phyloP scores from a whole-genome alignment of 1,140 invertebrate genomes.

The Steinernema feltiae region DNA sequence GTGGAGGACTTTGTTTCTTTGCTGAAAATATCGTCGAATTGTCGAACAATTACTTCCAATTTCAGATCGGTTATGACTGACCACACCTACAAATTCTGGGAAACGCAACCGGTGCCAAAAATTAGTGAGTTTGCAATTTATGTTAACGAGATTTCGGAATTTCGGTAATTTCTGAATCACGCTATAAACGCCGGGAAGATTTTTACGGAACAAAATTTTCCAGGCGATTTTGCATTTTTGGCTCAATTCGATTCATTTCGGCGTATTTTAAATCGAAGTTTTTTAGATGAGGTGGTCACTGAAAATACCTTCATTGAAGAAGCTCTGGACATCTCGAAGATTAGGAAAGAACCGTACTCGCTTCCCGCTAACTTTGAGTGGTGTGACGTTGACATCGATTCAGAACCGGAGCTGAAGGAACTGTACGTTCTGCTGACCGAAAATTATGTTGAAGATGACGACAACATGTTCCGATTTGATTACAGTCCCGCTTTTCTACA shows the following conservation, averaged over 20 bases:
- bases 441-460: conserved; percentile 99
- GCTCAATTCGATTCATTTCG: no score
- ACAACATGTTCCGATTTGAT: conserved; percentile 99
- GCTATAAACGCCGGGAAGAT: no score
- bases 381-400: conserved; percentile 85
- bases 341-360: conserved; percentile 82
- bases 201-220: conserved; percentile 25
- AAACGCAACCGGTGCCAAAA: conserved; percentile 95
- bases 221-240: no score
- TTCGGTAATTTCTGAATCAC: no score
- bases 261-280: no score
- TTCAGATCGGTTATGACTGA: no score
- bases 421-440: conserved; percentile 90
- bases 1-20: no score
- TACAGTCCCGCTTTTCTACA: conserved; percentile 92
- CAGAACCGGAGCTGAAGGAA: conserved; percentile 81
- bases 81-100: conserved; percentile 86
- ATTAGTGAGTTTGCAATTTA: conserved; percentile 67
- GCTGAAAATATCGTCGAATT: no score
- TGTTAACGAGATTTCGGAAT: no score
- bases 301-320: conserved; percentile 73
- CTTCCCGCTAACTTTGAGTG: conserved; percentile 85
- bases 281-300: conserved; percentile 69
- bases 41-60: no score
- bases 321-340: conserved; percentile 72